These are phyloP conservation scores for Callinectes sapidus DNA, from an alignment of 2,888 invertebrate genomes.

Conservation along the genomic window DNA sequence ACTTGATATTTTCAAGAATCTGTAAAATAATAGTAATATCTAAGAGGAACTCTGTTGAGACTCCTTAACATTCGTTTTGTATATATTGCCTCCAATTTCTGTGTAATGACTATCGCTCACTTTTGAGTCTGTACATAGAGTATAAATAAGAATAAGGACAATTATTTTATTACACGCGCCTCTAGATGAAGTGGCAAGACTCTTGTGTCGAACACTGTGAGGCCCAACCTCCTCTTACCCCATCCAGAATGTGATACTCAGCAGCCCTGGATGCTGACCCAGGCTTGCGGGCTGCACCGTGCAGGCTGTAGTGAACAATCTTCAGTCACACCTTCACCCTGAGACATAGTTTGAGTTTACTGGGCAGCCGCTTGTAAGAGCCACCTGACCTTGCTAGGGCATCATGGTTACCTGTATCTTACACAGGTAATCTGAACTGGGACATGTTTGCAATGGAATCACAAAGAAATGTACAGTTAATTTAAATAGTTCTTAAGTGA, in stretches of 20 bases:
- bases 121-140: slow-evolving; percentile 63
- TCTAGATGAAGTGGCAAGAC: slow-evolving; percentile 56
- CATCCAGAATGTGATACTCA: slow-evolving; percentile 65
- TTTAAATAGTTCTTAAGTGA: slow-evolving; percentile 37
- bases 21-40: slow-evolving; percentile 57
- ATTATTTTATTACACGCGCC: slow-evolving; percentile 69
- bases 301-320: slow-evolving; percentile 60
- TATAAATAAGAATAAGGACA: slow-evolving; percentile 65
- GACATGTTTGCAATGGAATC: slow-evolving; percentile 37
- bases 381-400: slow-evolving; percentile 28
- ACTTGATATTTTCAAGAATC: slow-evolving; percentile 57
- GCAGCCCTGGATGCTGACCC: slow-evolving; percentile 55
- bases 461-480: slow-evolving; percentile 37
- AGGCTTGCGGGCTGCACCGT: slow-evolving; percentile 52
- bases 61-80: slow-evolving; percentile 54
- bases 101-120: slow-evolving; percentile 68
- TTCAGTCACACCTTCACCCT: slow-evolving; percentile 48
- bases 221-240: slow-evolving; percentile 63
- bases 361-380: slow-evolving; percentile 24
- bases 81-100: slow-evolving; percentile 66
- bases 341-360: slow-evolving; percentile 14
- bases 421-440: slow-evolving; percentile 26
- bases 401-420: slow-evolving; percentile 26
- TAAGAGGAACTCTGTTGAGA: slow-evolving; percentile 34
- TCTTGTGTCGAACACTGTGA: slow-evolving; percentile 62